phyloP scores from a whole-genome alignment of 2,113 vertebrate species.

The Mustelus asterias region DNA sequence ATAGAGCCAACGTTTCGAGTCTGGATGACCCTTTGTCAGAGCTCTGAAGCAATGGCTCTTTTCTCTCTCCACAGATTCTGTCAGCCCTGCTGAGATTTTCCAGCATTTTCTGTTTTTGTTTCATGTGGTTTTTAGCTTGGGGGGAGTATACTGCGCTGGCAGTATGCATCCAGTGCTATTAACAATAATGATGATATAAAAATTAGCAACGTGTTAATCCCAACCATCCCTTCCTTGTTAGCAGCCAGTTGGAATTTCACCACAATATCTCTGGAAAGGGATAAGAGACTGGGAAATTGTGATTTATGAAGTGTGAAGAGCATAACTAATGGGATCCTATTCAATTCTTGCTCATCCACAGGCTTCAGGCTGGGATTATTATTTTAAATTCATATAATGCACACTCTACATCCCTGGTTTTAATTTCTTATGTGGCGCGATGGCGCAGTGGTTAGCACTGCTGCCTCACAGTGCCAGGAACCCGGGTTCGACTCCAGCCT shows the following conservation, averaged over 20 bases:
- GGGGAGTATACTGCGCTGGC: too few species aligned
- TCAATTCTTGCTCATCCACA: not conserved
- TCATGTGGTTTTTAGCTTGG: not conserved
- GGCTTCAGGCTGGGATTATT: not conserved
- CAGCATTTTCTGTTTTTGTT: too few species aligned
- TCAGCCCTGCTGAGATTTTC: too few species aligned
- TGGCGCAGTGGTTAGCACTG: too few species aligned
- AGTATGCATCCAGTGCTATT: not conserved
- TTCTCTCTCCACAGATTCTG: too few species aligned
- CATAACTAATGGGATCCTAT: not conserved
- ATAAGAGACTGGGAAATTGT: not conserved
- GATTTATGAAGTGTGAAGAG: too few species aligned
- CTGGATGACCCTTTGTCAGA: too few species aligned
- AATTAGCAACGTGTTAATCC: not conserved
- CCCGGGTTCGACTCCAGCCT: too few species aligned
- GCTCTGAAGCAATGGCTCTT: too few species aligned
- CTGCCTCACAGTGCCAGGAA: too few species aligned
- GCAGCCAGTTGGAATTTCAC: not conserved
- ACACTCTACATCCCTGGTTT: not conserved
- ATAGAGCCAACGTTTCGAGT: too few species aligned
- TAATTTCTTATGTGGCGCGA: not conserved
- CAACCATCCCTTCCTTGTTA: not conserved
- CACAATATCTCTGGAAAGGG: not conserved
- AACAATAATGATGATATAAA: not conserved
- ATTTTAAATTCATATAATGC: not conserved